Evolutionary conservation across 2,797 vertebrate species (phyloP), one percentile per base, ranked within the genome.

Genomic region (Micrastur ruficollis): DNA sequence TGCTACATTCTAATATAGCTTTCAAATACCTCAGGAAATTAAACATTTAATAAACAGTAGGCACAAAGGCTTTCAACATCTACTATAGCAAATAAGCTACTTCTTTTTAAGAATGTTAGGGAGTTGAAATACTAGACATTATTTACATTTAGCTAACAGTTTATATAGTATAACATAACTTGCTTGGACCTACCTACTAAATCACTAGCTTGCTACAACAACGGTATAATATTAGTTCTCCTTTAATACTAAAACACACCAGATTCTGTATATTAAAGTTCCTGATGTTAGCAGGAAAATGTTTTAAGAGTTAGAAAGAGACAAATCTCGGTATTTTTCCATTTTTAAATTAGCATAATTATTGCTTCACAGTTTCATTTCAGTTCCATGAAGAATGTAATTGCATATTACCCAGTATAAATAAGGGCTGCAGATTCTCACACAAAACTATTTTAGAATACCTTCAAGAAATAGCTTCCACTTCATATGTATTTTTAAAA

Each of bases 21-120:
- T 95, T 86, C 49, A 97, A 93, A 87, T 67, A 68, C 23, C 72
- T 67, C 76, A 82, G 32, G 40, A 83, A 91, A 96, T 88, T 95
- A 94, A 97, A 67, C 19, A 94, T 47, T 90, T 94, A 87, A 70
- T 53, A 95, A 96, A 86, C 26, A 87, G 38, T 20, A 92, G 36
- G 65, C 36, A 55, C 71, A 89, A 63, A 90, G 17, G 50, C 47
- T 66, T 75, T 91, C 75, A 76, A 62, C n/a, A 89, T 31, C n/a
- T 34, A 68, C 62, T 81, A 73, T 2, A 76, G 49, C 29, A 81
- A 88, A 59, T 61, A 90, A 72, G 11, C 12, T 90, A 47, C 91
- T 78, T 75, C 50, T 68, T 80, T 81, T 93, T 59, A 82, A 81
- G n/a, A 59, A 59, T 52, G 42, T n/a, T 72, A 90, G 46, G n/a